Evolutionary conservation across 2,888 invertebrate species (phyloP).

Genomic region (Dolichopus griseipennis): DNA sequence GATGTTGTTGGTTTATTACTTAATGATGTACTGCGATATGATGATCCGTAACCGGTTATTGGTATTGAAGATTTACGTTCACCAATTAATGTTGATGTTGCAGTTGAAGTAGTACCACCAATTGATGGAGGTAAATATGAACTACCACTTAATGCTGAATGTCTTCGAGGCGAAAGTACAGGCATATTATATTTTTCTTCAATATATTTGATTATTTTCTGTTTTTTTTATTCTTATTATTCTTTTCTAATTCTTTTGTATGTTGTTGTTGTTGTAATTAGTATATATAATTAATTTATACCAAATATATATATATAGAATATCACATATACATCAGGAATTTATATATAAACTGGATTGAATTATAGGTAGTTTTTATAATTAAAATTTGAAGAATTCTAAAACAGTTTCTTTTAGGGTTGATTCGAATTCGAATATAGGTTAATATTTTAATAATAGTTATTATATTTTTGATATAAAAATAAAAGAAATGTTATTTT

Average conservation of each 20-base stretch:
- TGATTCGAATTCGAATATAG: too few species aligned
- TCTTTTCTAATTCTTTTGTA: background rate
- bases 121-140: slow-evolving; percentile 40
- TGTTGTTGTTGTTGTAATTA: background rate
- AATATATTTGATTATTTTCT: background rate
- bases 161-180: slow-evolving; percentile 44
- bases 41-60: slow-evolving; percentile 31
- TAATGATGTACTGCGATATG: slow-evolving; percentile 27
- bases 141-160: slow-evolving; percentile 41
- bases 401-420: too few species aligned
- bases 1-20: slow-evolving; percentile 24
- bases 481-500: too few species aligned
- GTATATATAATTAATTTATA: too few species aligned
- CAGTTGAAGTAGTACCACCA: slow-evolving; percentile 28
- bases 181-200: slow-evolving; percentile 38
- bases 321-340: too few species aligned
- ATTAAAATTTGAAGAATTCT: too few species aligned
- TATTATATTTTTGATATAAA: too few species aligned
- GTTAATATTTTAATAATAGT: too few species aligned
- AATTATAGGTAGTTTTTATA: too few species aligned
- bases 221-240: background rate
- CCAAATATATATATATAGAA: too few species aligned
- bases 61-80: slow-evolving; percentile 21
- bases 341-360: too few species aligned
- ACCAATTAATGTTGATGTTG: slow-evolving; percentile 20